Conservation (phyloP, 2,113 vertebrate species). For the Bubalus kerabau region DNA sequence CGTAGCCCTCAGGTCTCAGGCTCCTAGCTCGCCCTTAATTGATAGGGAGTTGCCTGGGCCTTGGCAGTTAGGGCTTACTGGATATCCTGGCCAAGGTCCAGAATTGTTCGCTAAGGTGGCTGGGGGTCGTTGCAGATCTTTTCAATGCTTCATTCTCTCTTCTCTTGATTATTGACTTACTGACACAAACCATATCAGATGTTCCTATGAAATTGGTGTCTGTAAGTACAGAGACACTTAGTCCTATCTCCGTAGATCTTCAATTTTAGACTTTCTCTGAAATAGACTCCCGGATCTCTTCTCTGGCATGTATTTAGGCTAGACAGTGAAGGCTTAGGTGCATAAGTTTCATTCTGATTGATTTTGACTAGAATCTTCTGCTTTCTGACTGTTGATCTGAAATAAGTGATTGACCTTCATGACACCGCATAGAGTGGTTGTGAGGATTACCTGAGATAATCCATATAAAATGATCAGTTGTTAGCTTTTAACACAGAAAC, state of each 20-base stretch:
- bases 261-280: neutral
- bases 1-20: neutral
- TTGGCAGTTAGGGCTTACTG: neutral
- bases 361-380: neutral
- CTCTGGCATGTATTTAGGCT: neutral
- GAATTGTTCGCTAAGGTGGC: neutral
- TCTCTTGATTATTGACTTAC: neutral
- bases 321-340: neutral
- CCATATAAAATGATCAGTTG: neutral
- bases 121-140: neutral
- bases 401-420: neutral
- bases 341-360: neutral
- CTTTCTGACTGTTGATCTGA: neutral
- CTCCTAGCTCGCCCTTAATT: neutral
- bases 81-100: neutral
- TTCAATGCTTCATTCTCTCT: neutral
- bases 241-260: neutral
- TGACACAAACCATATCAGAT: neutral
- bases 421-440: neutral
- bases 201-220: neutral
- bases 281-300: neutral
- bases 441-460: neutral
- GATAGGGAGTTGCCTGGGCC: neutral
- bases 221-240: neutral
- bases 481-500: neutral